These are phyloP conservation scores for Drosophila carrolli DNA, from an alignment of 1,140 invertebrate genomes.

Conservation along the genomic window DNA sequence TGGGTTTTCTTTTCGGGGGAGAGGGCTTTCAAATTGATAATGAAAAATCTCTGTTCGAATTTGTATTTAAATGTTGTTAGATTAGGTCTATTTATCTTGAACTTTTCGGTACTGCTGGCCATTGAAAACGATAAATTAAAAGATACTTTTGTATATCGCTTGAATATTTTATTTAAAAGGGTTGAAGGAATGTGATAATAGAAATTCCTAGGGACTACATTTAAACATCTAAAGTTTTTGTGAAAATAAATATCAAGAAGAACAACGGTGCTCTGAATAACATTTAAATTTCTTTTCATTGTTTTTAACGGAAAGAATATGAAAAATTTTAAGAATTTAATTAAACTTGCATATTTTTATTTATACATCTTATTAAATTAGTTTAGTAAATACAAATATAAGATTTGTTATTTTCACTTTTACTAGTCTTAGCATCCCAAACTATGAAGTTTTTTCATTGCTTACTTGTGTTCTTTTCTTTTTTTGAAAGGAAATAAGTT, in stretches of 20 bases:
- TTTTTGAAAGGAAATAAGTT: neutral
- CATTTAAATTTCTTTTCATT: too few relatives aligned
- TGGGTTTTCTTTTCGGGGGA: neutral
- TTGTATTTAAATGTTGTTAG: conserved; percentile 37
- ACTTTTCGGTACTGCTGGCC: conserved; percentile 6
- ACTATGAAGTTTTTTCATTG: neutral
- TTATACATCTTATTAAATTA: too few relatives aligned
- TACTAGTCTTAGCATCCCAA: neutral
- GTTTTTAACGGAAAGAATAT: too few relatives aligned
- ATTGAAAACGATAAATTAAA: conserved; percentile 28
- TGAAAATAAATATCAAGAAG: too few relatives aligned
- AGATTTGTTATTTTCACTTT: neutral
- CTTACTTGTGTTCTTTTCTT: neutral
- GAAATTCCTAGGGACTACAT: too few relatives aligned
- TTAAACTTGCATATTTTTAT: too few relatives aligned
- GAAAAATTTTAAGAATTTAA: too few relatives aligned
- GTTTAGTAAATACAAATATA: too few relatives aligned
- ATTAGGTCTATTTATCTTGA: conserved; percentile 23
- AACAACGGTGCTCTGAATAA: too few relatives aligned
- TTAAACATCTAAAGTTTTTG: too few relatives aligned
- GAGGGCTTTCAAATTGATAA: conserved; percentile 28
- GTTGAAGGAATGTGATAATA: neutral
- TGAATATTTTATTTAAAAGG: conserved; percentile 3
- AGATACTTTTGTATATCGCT: conserved; percentile 4
- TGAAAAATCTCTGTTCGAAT: conserved; percentile 44